phyloP scores from a whole-genome alignment of 2,888 invertebrate species.

The Eurytoma californica region DNA sequence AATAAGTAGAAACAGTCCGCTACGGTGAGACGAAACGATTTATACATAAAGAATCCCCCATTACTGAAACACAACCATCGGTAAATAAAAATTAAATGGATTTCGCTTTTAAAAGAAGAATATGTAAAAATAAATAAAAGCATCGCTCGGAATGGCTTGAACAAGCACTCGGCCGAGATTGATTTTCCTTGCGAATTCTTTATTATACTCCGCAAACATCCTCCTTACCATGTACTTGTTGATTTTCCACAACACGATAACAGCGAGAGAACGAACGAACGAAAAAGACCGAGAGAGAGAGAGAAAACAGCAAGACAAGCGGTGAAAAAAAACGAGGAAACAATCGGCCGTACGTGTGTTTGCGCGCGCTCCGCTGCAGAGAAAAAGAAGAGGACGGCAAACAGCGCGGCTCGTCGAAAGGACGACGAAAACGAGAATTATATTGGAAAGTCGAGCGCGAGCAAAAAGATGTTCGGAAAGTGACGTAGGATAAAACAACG shows the following conservation, averaged over 20 bases:
- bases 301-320: conserved; percentile 20
- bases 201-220: no score
- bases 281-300: no score
- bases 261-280: background rate
- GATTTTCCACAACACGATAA: background rate
- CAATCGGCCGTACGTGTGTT: conserved; percentile 18
- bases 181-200: background rate
- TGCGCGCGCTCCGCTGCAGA: background rate
- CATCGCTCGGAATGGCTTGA: conserved; percentile 17
- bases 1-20: no score
- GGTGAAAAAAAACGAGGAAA: conserved; percentile 13
- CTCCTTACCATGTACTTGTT: no score
- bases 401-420: background rate
- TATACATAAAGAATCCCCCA: no score
- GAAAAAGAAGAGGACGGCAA: conserved; percentile 7
- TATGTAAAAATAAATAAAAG: background rate
- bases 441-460: conserved; percentile 32
- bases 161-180: conserved; percentile 15
- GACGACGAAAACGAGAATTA: conserved; percentile 30
- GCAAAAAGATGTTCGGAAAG: conserved; percentile 39
- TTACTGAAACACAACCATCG: background rate
- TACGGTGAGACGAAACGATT: no score
- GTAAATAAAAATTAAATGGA: conserved; percentile 1
- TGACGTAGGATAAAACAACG: conserved; percentile 49
- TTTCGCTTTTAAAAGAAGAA: background rate